Percentiles rank a stretch among this genome's conserved stretches.
Evolutionary conservation across 2,797 vertebrate genomes (phyloP).

Genomic region (Parauchenoglanis ngamensis): DNA sequence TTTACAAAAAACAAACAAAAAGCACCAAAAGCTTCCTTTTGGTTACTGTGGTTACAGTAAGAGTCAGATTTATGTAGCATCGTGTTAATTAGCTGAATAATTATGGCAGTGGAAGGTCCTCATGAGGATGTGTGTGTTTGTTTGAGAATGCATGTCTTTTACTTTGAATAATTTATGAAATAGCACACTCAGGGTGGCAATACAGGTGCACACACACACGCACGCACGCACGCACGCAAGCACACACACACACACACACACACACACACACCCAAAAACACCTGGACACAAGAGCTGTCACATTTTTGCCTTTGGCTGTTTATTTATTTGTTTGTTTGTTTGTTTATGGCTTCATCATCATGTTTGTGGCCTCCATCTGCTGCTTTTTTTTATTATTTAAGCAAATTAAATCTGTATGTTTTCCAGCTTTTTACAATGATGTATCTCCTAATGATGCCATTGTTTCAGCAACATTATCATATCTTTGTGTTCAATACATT

Average conservation of each 20-base stretch:
- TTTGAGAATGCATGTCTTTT: neutral
- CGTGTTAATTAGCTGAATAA: neutral
- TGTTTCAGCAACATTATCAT: neutral
- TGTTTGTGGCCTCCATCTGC: neutral
- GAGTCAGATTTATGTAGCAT: neutral
- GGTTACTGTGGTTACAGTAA: neutral
- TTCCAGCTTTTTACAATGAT: neutral
- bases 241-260: neutral
- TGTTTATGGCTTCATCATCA: neutral
- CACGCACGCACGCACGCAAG: neutral
- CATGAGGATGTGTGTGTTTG: neutral
- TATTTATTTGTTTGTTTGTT: neutral
- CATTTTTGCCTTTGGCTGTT: neutral
- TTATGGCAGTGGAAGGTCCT: neutral
- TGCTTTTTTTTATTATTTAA: neutral
- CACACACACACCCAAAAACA: neutral
- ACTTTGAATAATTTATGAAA: neutral
- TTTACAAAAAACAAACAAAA: neutral
- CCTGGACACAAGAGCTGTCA: neutral
- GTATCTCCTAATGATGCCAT: neutral
- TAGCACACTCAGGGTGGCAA: neutral
- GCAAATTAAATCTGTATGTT: neutral
- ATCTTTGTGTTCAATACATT: conserved; percentile 30
- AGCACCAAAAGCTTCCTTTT: neutral
- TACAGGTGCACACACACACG: neutral